Percentiles rank a stretch among this genome's conserved stretches.
These are phyloP conservation scores for Ctenochaetus hawaiiensis DNA, from an alignment of 2,797 vertebrate genomes.

Conservation along the genomic window DNA sequence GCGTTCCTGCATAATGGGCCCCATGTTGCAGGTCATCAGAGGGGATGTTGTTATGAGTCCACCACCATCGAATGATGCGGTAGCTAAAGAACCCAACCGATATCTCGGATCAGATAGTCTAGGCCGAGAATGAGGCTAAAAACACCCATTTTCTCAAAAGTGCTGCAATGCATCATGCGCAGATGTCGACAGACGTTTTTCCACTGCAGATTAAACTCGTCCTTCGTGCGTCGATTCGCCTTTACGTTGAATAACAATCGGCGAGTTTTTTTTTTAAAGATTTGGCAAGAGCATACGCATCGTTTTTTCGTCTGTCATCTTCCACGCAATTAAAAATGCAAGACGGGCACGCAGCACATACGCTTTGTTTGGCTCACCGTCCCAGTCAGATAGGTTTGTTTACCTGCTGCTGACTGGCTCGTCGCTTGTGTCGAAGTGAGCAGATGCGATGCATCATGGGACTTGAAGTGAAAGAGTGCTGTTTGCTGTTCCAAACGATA, in stretches of 20 bases:
- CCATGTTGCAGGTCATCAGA: slow-evolving; percentile 80
- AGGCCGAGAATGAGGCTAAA: slow-evolving; percentile 65
- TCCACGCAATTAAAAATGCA: slow-evolving; percentile 63
- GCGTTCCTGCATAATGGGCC: slow-evolving; percentile 88
- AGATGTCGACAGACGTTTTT: slow-evolving; percentile 55
- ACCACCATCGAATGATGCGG: slow-evolving; percentile 48
- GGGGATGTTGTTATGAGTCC: slow-evolving; percentile 55
- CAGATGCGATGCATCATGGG: slow-evolving; percentile 74
- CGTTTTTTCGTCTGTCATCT: slow-evolving; percentile 41
- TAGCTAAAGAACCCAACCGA: slow-evolving; percentile 76
- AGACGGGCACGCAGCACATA: slow-evolving; percentile 43
- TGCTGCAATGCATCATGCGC: slow-evolving; percentile 83
- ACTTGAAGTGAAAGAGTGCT: slow-evolving; percentile 67
- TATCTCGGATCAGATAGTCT: slow-evolving; percentile 70
- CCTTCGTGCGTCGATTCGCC: slow-evolving; percentile 28
- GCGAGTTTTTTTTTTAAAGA: slow-evolving; percentile 15
- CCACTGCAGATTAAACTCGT: slow-evolving; percentile 53
- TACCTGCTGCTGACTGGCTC: slow-evolving; percentile 82
- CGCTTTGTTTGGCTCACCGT: slow-evolving; percentile 72
- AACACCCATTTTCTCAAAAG: slow-evolving; percentile 71
- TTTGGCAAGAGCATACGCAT: slow-evolving; percentile 17
- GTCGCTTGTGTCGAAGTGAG: slow-evolving; percentile 32
- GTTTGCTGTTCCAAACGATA: neutral
- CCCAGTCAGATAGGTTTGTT: slow-evolving; percentile 82
- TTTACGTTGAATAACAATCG: neutral